A percentile compares a stretch with the other conserved stretches of the same genome.
phyloP scores from a whole-genome alignment of 2,113 vertebrate species.

The Stomatorhinus ivindoensis region DNA sequence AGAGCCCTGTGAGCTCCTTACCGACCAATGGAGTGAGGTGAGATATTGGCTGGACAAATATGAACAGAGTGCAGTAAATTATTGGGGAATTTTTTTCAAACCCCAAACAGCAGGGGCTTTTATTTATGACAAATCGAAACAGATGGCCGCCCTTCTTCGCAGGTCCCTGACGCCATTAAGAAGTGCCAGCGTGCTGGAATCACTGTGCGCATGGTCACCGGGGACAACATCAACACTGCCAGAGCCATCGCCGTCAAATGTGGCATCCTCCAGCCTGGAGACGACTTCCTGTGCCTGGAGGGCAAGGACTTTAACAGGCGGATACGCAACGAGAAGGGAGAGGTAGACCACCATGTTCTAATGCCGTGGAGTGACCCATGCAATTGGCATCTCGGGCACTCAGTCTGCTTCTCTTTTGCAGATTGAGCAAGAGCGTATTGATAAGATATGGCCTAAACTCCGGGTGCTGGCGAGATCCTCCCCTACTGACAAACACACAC shows the following conservation, averaged over 20 bases:
- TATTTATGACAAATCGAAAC: not conserved
- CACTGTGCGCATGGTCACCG: slow-evolving; percentile 97
- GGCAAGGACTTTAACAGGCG: slow-evolving; percentile 97
- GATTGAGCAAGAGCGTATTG: slow-evolving; percentile 97
- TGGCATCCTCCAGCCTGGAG: slow-evolving; percentile 86
- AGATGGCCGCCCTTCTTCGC: not conserved
- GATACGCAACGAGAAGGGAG: slow-evolving; percentile 98
- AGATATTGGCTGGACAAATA: not conserved
- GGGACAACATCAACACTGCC: slow-evolving; percentile 97
- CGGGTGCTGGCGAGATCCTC: slow-evolving; percentile 95
- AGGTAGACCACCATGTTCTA: slow-evolving; percentile 60
- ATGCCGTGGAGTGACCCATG: not conserved
- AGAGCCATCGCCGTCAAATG: slow-evolving; percentile 93
- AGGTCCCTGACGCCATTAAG: slow-evolving; percentile 96
- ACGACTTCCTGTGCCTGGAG: slow-evolving; percentile 92
- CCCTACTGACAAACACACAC: slow-evolving; percentile 95
- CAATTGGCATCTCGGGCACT: not conserved
- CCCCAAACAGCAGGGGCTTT: not conserved
- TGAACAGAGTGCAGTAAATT: not conserved
- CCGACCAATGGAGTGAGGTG: not conserved
- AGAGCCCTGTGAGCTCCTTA: not conserved
- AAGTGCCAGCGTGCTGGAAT: slow-evolving; percentile 96
- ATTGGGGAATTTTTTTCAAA: not conserved
- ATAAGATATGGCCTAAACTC: slow-evolving; percentile 98
- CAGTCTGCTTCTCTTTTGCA: slow-evolving; percentile 49